Conservation (phyloP, 2,113 vertebrate genomes). For the Cavia aperea region DNA sequence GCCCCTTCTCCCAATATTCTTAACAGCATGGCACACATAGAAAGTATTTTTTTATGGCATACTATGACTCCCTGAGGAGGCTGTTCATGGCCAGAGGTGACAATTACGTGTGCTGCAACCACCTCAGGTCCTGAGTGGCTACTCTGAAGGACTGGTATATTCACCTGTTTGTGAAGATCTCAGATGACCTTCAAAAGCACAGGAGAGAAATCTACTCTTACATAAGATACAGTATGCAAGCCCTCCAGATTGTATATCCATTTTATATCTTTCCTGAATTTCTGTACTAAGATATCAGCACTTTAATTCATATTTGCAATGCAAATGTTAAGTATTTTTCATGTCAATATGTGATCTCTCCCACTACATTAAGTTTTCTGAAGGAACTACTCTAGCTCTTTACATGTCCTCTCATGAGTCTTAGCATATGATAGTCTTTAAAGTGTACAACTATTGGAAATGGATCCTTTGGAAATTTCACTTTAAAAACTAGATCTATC, state of each 20-base stretch:
- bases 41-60: not conserved
- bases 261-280: slow-evolving; percentile 46
- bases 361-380: slow-evolving; percentile 61
- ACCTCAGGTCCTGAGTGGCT: not conserved
- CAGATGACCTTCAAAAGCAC: slow-evolving; percentile 19
- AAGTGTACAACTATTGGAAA: slow-evolving; percentile 46
- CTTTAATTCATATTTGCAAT: slow-evolving; percentile 60
- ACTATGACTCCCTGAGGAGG: not conserved
- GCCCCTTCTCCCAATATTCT: not conserved
- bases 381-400: slow-evolving; percentile 56
- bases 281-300: slow-evolving; percentile 52
- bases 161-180: not conserved
- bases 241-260: not conserved
- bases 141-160: not conserved
- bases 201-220: slow-evolving; percentile 27
- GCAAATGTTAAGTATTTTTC: slow-evolving; percentile 56
- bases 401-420: slow-evolving; percentile 47
- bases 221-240: slow-evolving; percentile 17
- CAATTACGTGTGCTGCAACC: not conserved
- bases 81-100: not conserved
- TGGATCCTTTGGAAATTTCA: slow-evolving; percentile 28
- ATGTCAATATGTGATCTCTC: slow-evolving; percentile 60
- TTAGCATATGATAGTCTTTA: slow-evolving; percentile 49
- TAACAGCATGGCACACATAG: not conserved
- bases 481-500: slow-evolving; percentile 26